Evolutionary conservation across 2,797 vertebrate genomes (phyloP), one percentile per base, ranked within the genome.

Genomic region (Melopsittacus undulatus): DNA sequence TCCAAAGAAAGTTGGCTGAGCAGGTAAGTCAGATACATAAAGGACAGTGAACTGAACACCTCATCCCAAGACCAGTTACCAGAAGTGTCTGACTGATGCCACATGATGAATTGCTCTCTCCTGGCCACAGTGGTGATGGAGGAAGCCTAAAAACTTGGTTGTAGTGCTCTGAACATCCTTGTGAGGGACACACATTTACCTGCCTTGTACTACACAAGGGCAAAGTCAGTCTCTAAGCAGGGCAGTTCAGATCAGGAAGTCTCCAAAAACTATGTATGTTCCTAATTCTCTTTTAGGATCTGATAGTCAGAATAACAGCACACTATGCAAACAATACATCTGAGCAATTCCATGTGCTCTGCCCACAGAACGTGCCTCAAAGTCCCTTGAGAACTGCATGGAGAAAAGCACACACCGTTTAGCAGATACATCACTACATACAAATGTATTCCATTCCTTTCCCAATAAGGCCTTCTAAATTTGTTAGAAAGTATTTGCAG

Each of bases 401-500:
- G 78, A 62, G 64, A 59, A 94, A 94, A 80, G 68, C 73, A 75
- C 46, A 87, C 68, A 89, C 81, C 21, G 2, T 83, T 90, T 89
- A 94, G 80, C 74, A 92, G 83, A 89, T 46, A 91, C 70, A 91
- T 92, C 83, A 94, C 90, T 79, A 87, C 67, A 40, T 59, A 92
- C 94, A 82, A 91, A 90, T 52, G 77, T 63, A 91, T 94, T 96
- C 80, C 69, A 54, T 78, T 94, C 78, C 42, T 87, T 95, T 73
- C 87, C 66, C 81, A 96, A 91, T 75, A 93, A 93, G 87, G 92
- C 45, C 52, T 85, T 96, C 80, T 87, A 89, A 91, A 96, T 96
- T 93, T 68, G 84, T 95, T 95, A 87, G 90, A 93, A 95, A 95
- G 75, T 96, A 94, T 93, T 95, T 96, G 89, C 79, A 91, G 94